Evolutionary conservation across 2,888 invertebrate species (phyloP).

Genomic region (Morinoia aosen): DNA sequence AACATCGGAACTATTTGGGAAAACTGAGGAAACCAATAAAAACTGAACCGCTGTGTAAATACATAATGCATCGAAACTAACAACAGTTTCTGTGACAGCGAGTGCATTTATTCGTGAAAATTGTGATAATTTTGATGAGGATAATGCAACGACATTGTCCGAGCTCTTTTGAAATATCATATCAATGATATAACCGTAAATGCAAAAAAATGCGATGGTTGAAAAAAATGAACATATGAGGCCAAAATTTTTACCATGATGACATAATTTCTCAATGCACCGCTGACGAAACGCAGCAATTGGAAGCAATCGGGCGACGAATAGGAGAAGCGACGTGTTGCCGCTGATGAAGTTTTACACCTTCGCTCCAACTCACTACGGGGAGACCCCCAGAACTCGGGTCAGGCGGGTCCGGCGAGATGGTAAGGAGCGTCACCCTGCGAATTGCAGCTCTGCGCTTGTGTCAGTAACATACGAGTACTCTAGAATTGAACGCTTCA

Average conservation of each 20-base stretch:
- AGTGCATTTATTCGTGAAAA: neutral
- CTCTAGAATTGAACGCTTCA: too few species aligned
- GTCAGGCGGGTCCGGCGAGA: neutral
- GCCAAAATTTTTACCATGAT: neutral
- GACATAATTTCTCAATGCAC: neutral
- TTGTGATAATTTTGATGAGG: neutral
- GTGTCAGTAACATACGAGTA: neutral
- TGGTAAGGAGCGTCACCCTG: neutral
- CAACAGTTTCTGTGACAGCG: neutral
- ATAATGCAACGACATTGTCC: neutral
- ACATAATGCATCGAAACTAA: neutral
- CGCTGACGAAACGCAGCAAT: neutral
- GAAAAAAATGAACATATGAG: neutral
- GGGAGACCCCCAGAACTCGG: neutral
- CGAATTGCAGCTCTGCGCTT: neutral
- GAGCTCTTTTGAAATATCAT: neutral
- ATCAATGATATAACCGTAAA: neutral
- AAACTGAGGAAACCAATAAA: neutral
- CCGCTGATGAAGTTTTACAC: neutral
- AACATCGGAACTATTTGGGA: neutral
- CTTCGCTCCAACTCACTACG: slow-evolving; percentile 21
- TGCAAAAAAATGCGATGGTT: neutral
- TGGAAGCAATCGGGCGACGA: neutral
- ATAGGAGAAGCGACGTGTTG: neutral
- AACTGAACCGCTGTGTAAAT: neutral